Base-by-base conservation (phyloP, 1,140 invertebrate species). In the Chironomus striatipennis region DNA sequence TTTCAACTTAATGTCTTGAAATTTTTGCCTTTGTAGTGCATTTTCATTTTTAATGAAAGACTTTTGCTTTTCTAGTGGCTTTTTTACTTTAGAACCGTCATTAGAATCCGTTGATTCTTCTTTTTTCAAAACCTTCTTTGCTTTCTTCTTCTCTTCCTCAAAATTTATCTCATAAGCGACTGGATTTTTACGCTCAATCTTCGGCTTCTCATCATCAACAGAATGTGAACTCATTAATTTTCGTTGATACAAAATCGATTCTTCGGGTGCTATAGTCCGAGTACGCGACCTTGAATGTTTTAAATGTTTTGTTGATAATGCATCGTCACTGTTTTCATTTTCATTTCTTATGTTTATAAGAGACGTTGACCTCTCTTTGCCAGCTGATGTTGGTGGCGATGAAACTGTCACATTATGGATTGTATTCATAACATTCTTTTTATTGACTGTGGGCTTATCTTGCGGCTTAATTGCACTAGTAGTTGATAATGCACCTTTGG, bases 371-470 rank as follows among this genome's bases (percentile, higher is more conserved):
- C 43, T 75, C 74, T 75, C 43, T 75, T 24, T 78, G 74, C 80
- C 78, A 75, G 77, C 79, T 74, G 79, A 70, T 20, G 65, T 76
- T 17, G 81, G 81, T 76, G 81, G 81, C 42, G 81, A 82, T 18
- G 77, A 75, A n/a, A 82, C 80, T 7, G 81, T 82, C 24, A 82
- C 81, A 78, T 78, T 82, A 64, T 81, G 80, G 72, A 78, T 79
- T 10, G 78, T 79, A 77, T 82, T 80, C 74, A 82, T 75, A 18
- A 82, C 81, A 12, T 79, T 76, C 78, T 82, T 82, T 15, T 77
- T 76, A 47, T 78, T 12, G 42, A 3, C 8, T 73, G 4, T 47
- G 24, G n/a, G n/a, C n/a, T n/a, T n/a, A n/a, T n/a, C n/a, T n/a
- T n/a, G n/a, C n/a, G n/a, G n/a, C n/a, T n/a, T 73, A n/a, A 70